phyloP scores from a whole-genome alignment of 1,140 invertebrate genomes.

The Stegodyphus mimosarum region DNA sequence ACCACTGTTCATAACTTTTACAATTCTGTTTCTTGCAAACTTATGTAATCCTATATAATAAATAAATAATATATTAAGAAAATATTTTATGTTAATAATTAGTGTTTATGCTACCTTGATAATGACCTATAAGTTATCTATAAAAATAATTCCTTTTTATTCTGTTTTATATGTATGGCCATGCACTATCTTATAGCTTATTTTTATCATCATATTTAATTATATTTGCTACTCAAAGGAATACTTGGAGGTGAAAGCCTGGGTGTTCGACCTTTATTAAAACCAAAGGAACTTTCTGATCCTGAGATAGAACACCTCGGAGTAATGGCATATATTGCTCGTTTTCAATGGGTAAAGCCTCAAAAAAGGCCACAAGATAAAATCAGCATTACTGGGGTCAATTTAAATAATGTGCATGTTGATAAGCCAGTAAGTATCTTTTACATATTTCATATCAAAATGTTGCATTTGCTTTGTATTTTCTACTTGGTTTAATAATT shows the following conservation, averaged over 20 bases:
- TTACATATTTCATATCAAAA: background rate
- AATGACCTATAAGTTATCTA: too few species aligned
- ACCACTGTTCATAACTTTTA: too few species aligned
- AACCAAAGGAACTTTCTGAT: conserved; percentile 93
- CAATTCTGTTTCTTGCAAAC: too few species aligned
- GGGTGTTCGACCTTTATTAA: conserved; percentile 88
- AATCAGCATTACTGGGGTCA: conserved; percentile 55
- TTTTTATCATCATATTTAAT: too few species aligned
- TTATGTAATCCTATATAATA: too few species aligned
- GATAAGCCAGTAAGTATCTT: conserved; percentile 62
- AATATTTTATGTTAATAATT: too few species aligned
- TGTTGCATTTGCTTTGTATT: background rate
- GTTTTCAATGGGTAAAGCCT: conserved; percentile 57
- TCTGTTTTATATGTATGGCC: too few species aligned
- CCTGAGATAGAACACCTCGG: conserved; percentile 94
- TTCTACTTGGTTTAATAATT: background rate
- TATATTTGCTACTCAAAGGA: too few species aligned
- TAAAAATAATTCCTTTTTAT: too few species aligned
- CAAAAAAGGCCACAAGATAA: conserved; percentile 39
- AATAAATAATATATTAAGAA: too few species aligned
- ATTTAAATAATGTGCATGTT: conserved; percentile 62
- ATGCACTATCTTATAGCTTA: too few species aligned
- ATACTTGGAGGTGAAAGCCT: conserved; percentile 62
- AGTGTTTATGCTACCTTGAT: too few species aligned
- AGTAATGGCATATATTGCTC: conserved; percentile 86